These are phyloP conservation scores for Tetrax tetrax DNA, from an alignment of 2,113 vertebrate species.

Conservation along the genomic window DNA sequence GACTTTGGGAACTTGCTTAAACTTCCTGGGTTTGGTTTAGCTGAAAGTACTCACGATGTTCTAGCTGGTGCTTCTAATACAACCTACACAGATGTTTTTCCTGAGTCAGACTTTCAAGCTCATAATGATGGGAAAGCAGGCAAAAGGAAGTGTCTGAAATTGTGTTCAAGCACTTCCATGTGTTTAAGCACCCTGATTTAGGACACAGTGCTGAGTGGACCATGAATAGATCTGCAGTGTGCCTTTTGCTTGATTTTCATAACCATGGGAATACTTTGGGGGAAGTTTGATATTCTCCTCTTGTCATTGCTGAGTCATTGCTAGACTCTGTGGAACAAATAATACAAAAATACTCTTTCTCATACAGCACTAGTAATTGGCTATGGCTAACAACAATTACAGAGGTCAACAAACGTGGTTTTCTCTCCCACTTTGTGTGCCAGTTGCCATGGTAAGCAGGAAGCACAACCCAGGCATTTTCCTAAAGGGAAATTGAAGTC, in stretches of 20 bases:
- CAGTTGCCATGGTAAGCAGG: conserved; percentile 50
- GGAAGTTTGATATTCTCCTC: background rate
- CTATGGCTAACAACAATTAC: background rate
- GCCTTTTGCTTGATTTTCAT: background rate
- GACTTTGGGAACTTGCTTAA: background rate
- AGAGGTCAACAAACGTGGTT: background rate
- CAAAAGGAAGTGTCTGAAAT: background rate
- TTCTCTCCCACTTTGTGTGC: background rate
- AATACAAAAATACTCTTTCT: background rate
- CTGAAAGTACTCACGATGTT: background rate
- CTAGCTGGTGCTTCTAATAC: background rate
- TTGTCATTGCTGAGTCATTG: background rate
- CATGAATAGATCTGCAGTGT: background rate
- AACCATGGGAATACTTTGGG: background rate
- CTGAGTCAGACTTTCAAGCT: background rate
- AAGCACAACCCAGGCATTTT: conserved; percentile 36
- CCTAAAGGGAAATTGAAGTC: conserved; percentile 45
- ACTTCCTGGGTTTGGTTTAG: background rate
- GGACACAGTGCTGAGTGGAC: background rate
- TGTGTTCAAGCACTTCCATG: background rate
- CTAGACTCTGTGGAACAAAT: background rate
- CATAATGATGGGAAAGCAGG: background rate
- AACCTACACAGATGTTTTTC: background rate
- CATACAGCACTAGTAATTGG: background rate
- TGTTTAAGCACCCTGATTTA: background rate